A percentile compares a stretch with the other conserved stretches of the same genome.
phyloP scores from a whole-genome alignment of 1,140 invertebrate species.

The Bombus pascuorum region DNA sequence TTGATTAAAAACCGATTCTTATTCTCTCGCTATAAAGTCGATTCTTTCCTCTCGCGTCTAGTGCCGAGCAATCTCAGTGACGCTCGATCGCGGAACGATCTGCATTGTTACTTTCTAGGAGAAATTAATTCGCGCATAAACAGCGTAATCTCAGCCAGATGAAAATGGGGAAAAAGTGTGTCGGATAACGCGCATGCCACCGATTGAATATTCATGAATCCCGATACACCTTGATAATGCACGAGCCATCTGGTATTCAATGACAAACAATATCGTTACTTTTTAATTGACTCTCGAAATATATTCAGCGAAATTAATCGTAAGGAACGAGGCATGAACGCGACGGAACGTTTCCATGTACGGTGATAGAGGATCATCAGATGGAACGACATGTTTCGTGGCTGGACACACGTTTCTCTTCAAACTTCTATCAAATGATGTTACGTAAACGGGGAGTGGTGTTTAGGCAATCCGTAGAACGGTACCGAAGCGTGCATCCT shows the following conservation, averaged over 20 bases:
- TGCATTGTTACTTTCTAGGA: constrained; percentile 53
- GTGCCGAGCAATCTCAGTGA: neutral
- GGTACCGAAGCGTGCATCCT: constrained; percentile 68
- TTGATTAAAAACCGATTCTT: neutral
- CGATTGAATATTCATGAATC: constrained; percentile 34
- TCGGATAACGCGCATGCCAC: constrained; percentile 1
- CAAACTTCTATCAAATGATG: constrained; percentile 45
- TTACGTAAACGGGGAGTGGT: constrained; percentile 64
- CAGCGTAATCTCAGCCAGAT: constrained; percentile 32
- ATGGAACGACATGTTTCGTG: neutral
- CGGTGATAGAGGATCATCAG: neutral
- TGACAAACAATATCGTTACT: neutral
- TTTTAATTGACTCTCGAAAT: neutral
- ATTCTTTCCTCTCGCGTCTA: neutral
- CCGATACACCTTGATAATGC: neutral
- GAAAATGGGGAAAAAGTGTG: constrained; percentile 51
- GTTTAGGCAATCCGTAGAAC: constrained; percentile 62
- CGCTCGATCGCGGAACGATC: constrained; percentile 42
- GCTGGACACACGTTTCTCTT: constrained; percentile 45
- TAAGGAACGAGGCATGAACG: neutral
- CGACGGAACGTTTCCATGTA: neutral
- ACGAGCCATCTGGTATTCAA: neutral
- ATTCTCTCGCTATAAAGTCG: neutral
- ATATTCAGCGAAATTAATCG: neutral
- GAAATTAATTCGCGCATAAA: constrained; percentile 49